Conservation (phyloP, 2,888 invertebrate genomes). For the Pelosia muscerda region DNA sequence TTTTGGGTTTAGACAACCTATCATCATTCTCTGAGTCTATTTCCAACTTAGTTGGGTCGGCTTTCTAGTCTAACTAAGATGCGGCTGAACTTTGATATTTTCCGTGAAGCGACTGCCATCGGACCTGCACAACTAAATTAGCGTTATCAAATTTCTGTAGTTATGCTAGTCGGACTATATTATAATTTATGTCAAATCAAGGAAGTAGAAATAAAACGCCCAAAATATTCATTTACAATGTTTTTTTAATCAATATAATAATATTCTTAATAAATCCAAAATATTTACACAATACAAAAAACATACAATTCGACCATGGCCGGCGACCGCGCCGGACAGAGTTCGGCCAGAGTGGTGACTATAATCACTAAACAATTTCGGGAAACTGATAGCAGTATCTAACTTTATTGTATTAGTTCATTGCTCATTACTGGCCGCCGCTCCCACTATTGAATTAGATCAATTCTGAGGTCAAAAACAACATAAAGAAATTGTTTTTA, state of each 20-base stretch:
- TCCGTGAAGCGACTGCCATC: no score
- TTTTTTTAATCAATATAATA: conserved; percentile 88
- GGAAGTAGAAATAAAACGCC: conserved; percentile 65
- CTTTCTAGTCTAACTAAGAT: no score
- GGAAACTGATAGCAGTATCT: conserved; percentile 50
- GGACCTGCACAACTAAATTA: no score
- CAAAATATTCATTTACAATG: conserved; percentile 78
- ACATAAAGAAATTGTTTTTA: conserved; percentile 21
- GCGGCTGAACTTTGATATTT: no score
- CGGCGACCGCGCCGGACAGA: conserved; percentile 71
- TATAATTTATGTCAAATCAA: neutral
- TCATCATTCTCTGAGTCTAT: no score
- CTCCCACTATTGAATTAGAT: conserved; percentile 33
- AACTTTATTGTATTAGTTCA: conserved; percentile 49
- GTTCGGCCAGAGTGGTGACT: conserved; percentile 48
- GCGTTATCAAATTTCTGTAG: no score
- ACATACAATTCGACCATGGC: conserved; percentile 83
- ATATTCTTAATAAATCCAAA: conserved; percentile 86
- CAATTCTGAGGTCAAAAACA: conserved; percentile 25
- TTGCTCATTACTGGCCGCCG: conserved; percentile 47
- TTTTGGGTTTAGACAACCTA: no score
- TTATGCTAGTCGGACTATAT: no score
- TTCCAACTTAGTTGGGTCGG: no score
- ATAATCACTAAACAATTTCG: conserved; percentile 46
- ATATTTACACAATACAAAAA: conserved; percentile 87